Base-by-base conservation (phyloP, 1,140 invertebrate genomes). In the Holotrichia oblita region DNA sequence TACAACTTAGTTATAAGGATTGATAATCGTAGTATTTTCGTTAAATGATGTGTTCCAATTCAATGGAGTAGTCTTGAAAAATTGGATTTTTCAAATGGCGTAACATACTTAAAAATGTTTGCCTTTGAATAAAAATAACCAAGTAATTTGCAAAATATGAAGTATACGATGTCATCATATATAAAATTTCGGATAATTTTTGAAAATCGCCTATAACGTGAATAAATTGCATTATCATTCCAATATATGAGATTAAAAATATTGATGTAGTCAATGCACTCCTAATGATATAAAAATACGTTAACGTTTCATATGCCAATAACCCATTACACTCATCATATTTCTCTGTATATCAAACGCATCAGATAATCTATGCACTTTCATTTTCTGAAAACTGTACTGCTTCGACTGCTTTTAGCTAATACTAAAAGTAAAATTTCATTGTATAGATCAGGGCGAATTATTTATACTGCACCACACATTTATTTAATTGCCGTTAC, bases 71-170 rank as follows among this genome's bases (percentile, higher is more conserved):
- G 4, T 14, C 42, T 34, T n/a, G 6, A 59, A 78, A 78, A 27
- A 78, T 48, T n/a, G 77, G 77, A 78, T 78, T 20, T 22, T 78
- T 78, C 7, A 78, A 20, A 55, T 48, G 24, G 7, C 42, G 8
- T n/a, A 78, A 8, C 48, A 78, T 55, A 2, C 24, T 20, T 73
- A 78, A 34, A 40, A 78, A 78, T 9, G 20, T 40, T 7, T 78
- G 69, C 48, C 72, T 73, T 73, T n/a, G 20, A 17, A 34, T 44
- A 73, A 2, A 40, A 17, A 34, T 73, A 74, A 14, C 61, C 69
- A 14, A 0, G 3, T 17, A 74, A 14, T 24, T 78, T 78, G 44
- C 40, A 20, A 78, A 34, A 61, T 78, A 78, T 8, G 40, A 69
- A 2, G 64, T 42, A 17, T 41, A 44, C 7, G 72, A 41, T 9